Evolutionary conservation across 2,888 invertebrate species (phyloP), one percentile per base, ranked within the genome.

Genomic region (Diogma glabrata): DNA sequence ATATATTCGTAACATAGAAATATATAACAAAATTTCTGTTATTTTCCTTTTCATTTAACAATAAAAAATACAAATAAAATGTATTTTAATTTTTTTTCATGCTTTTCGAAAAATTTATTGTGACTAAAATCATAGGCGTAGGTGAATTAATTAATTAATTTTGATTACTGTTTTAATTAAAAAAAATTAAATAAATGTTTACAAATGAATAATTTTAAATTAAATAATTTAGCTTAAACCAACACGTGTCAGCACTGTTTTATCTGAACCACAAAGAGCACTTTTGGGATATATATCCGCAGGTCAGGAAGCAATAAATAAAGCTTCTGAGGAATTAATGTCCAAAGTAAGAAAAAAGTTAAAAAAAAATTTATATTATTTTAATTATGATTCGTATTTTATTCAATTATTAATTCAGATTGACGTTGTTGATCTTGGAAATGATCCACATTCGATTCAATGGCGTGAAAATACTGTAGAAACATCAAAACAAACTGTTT

Each of bases 401-500:
- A n/a, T n/a, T n/a, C n/a, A n/a, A n/a, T n/a, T n/a, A n/a, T n/a
- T n/a, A n/a, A n/a, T n/a, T 33, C 49, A 69, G 69, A 69, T 67
- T 57, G 62, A 64, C 75, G 81, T 53, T 72, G 87, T 87, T 17
- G 82, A 84, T 57, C 71, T 92, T 52, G 91, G 91, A 19, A 82
- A 77, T 22, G 92, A 92, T 70, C 79, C 87, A 33, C 85, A 87
- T 1, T 88, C 93, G 0, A 77, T 87, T 60, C 87, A 90, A 73
- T 95, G 96, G 94, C 89, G 90, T 69, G 91, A 93, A 65, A 87
- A 89, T 55, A 89, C 89, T 2, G 75, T 95, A 69, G 96, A 95
- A 70, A 88, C 93, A 51, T 90, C 90, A 69, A 91, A 92, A 69
- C 96, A 97, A 73, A 92, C 88, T 59, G 92, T 99, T 52, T 91